A percentile compares a stretch with the other conserved stretches of the same genome.
phyloP scores from a whole-genome alignment of 2,888 invertebrate species.

The Agrotis clavis region DNA sequence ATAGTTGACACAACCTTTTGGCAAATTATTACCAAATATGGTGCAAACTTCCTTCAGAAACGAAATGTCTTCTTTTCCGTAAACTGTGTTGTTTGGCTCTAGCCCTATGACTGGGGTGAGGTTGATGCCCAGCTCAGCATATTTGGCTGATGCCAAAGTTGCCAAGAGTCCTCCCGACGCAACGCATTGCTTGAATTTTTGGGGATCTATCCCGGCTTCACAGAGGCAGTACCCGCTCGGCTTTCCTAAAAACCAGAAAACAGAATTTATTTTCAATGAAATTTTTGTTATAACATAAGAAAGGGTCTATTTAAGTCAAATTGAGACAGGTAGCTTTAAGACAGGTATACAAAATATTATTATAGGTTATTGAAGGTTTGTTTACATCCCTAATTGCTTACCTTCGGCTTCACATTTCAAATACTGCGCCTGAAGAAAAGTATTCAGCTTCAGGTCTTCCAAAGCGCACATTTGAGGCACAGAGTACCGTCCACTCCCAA shows the following conservation, averaged over 20 bases:
- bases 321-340: no score
- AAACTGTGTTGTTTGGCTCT: conserved; percentile 50
- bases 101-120: conserved; percentile 46
- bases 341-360: no score
- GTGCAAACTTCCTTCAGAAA: conserved; percentile 78
- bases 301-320: no score
- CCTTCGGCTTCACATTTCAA: conserved; percentile 79
- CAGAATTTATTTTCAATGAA: no score
- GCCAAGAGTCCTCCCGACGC: conserved; percentile 17
- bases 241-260: conserved; percentile 27
- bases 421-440: conserved; percentile 77
- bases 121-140: conserved; percentile 28
- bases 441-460: conserved; percentile 68
- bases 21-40: conserved; percentile 73
- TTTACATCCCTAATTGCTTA: conserved; percentile 35
- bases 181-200: conserved; percentile 48
- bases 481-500: conserved; percentile 76
- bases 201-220: conserved; percentile 42
- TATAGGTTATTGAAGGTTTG: no score
- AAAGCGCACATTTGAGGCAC: conserved; percentile 79
- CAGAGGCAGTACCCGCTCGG: conserved; percentile 47
- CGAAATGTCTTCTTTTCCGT: conserved; percentile 70
- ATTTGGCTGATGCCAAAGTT: conserved; percentile 30
- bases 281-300: no score
- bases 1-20: conserved; percentile 72